Evolutionary conservation across 2,888 invertebrate genomes (phyloP).

Genomic region (Megastigmus dorsalis): DNA sequence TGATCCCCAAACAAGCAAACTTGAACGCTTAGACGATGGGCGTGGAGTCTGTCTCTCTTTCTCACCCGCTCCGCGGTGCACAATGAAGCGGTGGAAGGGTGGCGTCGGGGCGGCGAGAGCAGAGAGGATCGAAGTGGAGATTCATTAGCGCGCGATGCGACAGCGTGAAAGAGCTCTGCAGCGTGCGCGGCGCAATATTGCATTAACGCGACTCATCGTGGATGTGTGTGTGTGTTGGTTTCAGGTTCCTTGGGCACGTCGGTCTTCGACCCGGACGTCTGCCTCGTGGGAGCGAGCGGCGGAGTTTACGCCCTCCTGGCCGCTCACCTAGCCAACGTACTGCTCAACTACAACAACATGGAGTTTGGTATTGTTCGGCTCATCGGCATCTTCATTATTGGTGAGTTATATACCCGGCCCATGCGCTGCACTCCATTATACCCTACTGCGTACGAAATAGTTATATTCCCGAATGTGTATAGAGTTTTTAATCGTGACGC

Average conservation of each 20-base stretch:
- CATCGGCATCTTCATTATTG: constrained; percentile 92
- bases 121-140: no score
- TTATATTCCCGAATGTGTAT: no score
- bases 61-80: no score
- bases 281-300: constrained; percentile 96
- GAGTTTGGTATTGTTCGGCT: constrained; percentile 92
- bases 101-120: no score
- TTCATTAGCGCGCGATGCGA: constrained; percentile 1
- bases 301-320: constrained; percentile 97
- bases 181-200: no score
- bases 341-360: constrained; percentile 97
- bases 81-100: not conserved
- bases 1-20: not conserved
- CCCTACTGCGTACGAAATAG: no score
- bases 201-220: not conserved
- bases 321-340: constrained; percentile 95
- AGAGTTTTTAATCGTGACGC: no score
- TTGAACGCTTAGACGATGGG: not conserved
- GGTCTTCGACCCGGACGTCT: constrained; percentile 94
- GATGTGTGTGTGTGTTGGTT: constrained; percentile 54
- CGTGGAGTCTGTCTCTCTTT: no score
- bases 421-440: not conserved
- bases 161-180: no score
- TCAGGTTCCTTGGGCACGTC: constrained; percentile 85
- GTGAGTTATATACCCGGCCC: constrained; percentile 76